These are phyloP conservation scores for Lysandra bellargus DNA, from an alignment of 2,888 invertebrate genomes.

Conservation along the genomic window DNA sequence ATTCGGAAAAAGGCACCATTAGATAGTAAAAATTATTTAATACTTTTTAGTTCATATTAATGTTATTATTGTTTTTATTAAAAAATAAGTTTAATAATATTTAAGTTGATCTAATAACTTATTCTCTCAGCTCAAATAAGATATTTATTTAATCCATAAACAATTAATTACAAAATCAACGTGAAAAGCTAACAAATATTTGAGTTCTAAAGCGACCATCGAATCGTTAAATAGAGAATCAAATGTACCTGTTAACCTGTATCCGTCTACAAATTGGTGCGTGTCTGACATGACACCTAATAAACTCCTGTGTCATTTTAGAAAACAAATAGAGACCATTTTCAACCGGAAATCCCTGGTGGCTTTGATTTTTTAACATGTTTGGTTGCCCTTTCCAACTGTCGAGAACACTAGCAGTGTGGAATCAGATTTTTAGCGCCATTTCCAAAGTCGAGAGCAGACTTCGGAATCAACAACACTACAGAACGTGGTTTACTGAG, in stretches of 20 bases:
- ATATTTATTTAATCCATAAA: neutral
- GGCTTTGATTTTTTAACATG: slow-evolving; percentile 15
- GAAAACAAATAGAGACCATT: slow-evolving; percentile 26
- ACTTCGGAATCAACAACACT: neutral
- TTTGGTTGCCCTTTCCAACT: slow-evolving; percentile 7
- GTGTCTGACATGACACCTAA: slow-evolving; percentile 26
- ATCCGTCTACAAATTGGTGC: neutral
- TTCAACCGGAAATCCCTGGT: slow-evolving; percentile 3
- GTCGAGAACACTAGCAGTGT: slow-evolving; percentile 9
- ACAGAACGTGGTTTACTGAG: neutral
- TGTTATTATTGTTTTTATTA: no score
- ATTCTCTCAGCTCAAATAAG: no score
- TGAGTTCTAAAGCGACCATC: neutral
- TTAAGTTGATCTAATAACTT: no score
- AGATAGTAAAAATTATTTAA: no score
- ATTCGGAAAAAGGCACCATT: no score
- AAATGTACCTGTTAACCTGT: slow-evolving; percentile 12
- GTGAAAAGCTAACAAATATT: neutral
- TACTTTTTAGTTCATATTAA: no score
- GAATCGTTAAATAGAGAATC: slow-evolving; percentile 14
- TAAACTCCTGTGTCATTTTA: slow-evolving; percentile 22
- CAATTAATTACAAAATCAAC: neutral
- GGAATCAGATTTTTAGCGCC: neutral
- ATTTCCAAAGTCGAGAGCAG: slow-evolving; percentile 3
- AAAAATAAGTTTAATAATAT: no score